These are phyloP conservation scores for Drosophila bifasciata DNA, from an alignment of 1,140 invertebrate species.

Conservation along the genomic window DNA sequence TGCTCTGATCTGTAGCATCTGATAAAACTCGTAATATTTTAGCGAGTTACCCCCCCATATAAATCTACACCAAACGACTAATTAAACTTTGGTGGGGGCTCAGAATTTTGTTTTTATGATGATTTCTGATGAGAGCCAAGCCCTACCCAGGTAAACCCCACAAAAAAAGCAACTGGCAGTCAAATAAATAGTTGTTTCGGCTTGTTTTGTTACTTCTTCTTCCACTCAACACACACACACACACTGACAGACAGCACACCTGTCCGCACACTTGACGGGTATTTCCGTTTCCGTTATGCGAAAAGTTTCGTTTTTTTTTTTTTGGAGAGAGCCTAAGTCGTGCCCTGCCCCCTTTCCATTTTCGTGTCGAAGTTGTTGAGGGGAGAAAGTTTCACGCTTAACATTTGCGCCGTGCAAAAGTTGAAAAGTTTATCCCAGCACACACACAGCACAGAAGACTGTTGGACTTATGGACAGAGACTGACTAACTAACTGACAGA, in stretches of 20 bases:
- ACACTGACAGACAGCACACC: slow-evolving; percentile 34
- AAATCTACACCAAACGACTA: slow-evolving; percentile 48
- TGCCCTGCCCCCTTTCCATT: slow-evolving; percentile 20
- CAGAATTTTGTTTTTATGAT: slow-evolving; percentile 32
- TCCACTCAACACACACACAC: slow-evolving; percentile 22
- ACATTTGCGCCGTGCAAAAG: slow-evolving; percentile 73
- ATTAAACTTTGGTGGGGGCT: slow-evolving; percentile 54
- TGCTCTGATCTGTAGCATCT: slow-evolving; percentile 16
- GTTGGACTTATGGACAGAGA: background rate
- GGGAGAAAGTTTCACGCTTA: slow-evolving; percentile 67
- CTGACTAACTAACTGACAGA: slow-evolving; percentile 46
- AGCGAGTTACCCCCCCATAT: slow-evolving; percentile 25
- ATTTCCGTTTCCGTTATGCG: slow-evolving; percentile 81
- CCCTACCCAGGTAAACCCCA: slow-evolving; percentile 1
- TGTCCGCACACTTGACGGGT: slow-evolving; percentile 74
- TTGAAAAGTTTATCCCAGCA: slow-evolving; percentile 68
- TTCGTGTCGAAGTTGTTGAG: slow-evolving; percentile 57
- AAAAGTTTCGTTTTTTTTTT: slow-evolving; percentile 53
- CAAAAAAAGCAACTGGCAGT: slow-evolving; percentile 53
- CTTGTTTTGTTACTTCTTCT: slow-evolving; percentile 28
- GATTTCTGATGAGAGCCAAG: slow-evolving; percentile 38
- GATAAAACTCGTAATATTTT: slow-evolving; percentile 36
- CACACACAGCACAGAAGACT: slow-evolving; percentile 16
- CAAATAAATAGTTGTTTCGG: slow-evolving; percentile 75
- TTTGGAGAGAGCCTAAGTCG: slow-evolving; percentile 31